A percentile compares a stretch with the other conserved stretches of the same genome.
Conservation (phyloP, 1,140 invertebrate genomes). For the Prorops nasuta region DNA sequence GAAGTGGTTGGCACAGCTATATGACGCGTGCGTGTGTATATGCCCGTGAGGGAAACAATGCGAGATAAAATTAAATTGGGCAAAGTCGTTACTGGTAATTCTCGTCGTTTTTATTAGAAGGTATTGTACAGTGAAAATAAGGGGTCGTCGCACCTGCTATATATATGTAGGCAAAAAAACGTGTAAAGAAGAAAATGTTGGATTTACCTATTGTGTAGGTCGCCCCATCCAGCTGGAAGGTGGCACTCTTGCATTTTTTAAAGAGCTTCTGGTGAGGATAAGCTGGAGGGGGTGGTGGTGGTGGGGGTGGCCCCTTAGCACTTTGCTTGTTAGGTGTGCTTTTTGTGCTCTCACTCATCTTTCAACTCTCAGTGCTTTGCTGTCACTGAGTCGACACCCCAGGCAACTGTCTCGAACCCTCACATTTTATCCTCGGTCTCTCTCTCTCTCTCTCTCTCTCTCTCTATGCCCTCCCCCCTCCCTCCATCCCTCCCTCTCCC, state of each 20-base stretch:
- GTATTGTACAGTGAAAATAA: too few relatives aligned
- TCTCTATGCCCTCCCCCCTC: too few relatives aligned
- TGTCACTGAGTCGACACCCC: conserved; percentile 2
- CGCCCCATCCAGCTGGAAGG: conserved; percentile 75
- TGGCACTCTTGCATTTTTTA: conserved; percentile 77
- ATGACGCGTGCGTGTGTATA: too few relatives aligned
- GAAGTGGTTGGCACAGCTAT: too few relatives aligned
- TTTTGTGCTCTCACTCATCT: conserved; percentile 11
- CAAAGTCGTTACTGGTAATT: too few relatives aligned
- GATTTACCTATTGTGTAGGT: conserved; percentile 76
- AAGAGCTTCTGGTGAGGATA: conserved; percentile 58
- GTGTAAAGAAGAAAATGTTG: too few relatives aligned
- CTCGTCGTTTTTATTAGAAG: conserved; percentile 1
- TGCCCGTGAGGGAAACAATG: too few relatives aligned
- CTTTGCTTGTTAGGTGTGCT: conserved; percentile 12
- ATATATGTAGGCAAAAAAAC: too few relatives aligned
- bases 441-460: neutral
- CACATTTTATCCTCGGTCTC: neutral
- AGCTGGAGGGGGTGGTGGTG: conserved; percentile 23
- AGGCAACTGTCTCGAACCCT: neutral
- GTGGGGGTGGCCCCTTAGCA: conserved; percentile 13
- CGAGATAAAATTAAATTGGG: too few relatives aligned
- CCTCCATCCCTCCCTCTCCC: neutral
- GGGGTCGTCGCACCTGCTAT: too few relatives aligned
- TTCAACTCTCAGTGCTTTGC: conserved; percentile 9